Conservation (phyloP, 2,888 invertebrate species). For the Hyalella azteca region DNA sequence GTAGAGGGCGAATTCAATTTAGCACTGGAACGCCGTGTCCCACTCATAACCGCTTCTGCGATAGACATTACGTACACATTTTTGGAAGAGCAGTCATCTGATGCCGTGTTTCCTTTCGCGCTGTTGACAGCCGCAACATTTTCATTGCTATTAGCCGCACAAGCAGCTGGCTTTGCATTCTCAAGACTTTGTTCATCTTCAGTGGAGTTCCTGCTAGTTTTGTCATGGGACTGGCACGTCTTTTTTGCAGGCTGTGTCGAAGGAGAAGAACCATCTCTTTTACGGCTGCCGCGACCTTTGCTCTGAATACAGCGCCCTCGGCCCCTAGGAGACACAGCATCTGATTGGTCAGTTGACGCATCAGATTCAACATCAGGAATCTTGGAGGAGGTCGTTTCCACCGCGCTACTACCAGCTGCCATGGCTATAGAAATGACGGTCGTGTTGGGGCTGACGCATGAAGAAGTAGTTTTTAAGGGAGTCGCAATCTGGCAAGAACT, state of each 20-base stretch:
- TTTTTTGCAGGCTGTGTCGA: not conserved
- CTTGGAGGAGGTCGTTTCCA: not conserved
- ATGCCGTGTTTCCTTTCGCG: not conserved
- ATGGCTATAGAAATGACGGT: conserved; percentile 24
- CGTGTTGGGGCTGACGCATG: not conserved
- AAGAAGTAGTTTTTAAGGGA: not conserved
- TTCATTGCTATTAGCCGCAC: not conserved
- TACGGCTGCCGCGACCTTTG: not conserved
- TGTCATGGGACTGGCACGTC: not conserved
- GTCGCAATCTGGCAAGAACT: not conserved
- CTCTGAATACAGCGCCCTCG: not conserved
- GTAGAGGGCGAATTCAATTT: not conserved
- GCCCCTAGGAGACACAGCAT: not conserved
- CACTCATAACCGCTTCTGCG: conserved; percentile 1
- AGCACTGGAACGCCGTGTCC: not conserved
- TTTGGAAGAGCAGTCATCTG: not conserved
- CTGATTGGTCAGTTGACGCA: not conserved
- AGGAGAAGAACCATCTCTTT: conserved; percentile 7
- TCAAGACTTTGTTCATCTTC: conserved; percentile 45
- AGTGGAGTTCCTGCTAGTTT: not conserved
- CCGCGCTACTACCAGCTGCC: not conserved
- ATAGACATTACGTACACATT: not conserved
- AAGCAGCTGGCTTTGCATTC: not conserved
- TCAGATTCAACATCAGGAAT: not conserved
- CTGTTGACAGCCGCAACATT: not conserved